Percentiles rank a stretch among this genome's conserved stretches.
These are phyloP conservation scores for Aspidiotus destructor DNA, from an alignment of 2,888 invertebrate species.

Conservation along the genomic window DNA sequence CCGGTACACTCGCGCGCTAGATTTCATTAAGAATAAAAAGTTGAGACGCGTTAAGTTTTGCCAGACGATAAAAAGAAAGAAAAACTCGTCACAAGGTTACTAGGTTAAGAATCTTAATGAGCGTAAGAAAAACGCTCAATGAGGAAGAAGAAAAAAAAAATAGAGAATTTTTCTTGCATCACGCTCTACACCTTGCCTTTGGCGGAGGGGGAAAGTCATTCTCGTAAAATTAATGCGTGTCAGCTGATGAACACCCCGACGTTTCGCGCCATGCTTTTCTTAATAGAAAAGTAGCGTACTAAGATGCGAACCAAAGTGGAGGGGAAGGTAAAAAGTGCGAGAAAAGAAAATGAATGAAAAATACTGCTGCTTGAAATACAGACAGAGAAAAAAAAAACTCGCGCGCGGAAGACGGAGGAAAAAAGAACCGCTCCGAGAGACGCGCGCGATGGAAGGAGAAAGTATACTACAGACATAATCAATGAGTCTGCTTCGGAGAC, in stretches of 20 bases:
- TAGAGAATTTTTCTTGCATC: neutral
- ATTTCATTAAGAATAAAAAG: conserved; percentile 29
- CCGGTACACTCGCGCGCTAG: neutral
- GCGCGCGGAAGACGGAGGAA: too few species aligned
- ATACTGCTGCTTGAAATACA: neutral
- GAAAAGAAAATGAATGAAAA: conserved; percentile 25
- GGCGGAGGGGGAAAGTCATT: conserved; percentile 20
- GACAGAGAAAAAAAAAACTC: neutral
- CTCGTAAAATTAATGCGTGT: conserved; percentile 33
- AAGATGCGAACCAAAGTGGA: conserved; percentile 7
- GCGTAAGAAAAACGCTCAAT: conserved; percentile 28
- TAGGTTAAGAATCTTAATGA: conserved; percentile 33
- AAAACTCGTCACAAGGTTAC: conserved; percentile 31
- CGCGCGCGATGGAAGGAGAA: conserved; percentile 2
- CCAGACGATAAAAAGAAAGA: conserved; percentile 32
- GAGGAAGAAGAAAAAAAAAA: conserved; percentile 10
- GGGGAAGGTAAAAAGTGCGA: conserved; percentile 6
- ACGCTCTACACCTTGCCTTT: neutral
- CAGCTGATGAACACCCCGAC: conserved; percentile 28
- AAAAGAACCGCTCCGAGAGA: too few species aligned
- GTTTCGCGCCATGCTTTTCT: conserved; percentile 21
- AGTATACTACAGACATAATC: conserved; percentile 26
- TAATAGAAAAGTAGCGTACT: neutral
- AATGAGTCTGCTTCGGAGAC: conserved; percentile 32
- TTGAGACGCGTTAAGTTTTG: conserved; percentile 30